These are phyloP conservation scores for Mus spicilegus DNA, from an alignment of 2,113 vertebrate species.

Conservation along the genomic window DNA sequence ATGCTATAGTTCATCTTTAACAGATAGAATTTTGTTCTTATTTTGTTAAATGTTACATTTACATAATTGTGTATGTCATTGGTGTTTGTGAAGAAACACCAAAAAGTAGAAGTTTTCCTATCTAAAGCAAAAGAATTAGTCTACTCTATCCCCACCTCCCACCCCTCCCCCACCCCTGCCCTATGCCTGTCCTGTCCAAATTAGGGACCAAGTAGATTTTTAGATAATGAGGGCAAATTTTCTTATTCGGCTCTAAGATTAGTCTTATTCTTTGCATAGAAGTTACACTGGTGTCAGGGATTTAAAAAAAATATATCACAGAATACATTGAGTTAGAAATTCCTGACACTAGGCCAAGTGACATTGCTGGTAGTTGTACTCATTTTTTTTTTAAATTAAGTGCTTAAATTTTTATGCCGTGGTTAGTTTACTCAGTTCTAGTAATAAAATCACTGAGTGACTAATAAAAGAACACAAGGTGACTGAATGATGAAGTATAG, in stretches of 20 bases:
- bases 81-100: constrained; percentile 72
- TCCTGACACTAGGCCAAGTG: constrained; percentile 68
- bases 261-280: constrained; percentile 67
- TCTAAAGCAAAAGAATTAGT: constrained; percentile 52
- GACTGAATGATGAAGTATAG: constrained; percentile 72
- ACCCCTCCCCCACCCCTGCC: too few relatives aligned
- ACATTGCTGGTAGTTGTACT: constrained; percentile 60
- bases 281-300: constrained; percentile 63
- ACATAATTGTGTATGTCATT: constrained; percentile 82
- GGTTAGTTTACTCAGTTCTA: constrained; percentile 29
- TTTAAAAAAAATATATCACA: constrained; percentile 37
- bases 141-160: not conserved
- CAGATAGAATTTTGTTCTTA: constrained; percentile 80
- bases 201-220: constrained; percentile 45
- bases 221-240: constrained; percentile 55
- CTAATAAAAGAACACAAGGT: constrained; percentile 59
- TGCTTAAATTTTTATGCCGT: constrained; percentile 56
- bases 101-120: constrained; percentile 68
- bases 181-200: not conserved
- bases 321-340: constrained; percentile 71
- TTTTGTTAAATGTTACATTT: constrained; percentile 84
- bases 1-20: constrained; percentile 80
- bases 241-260: constrained; percentile 66
- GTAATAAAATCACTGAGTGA: constrained; percentile 42
- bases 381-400: constrained; percentile 25